Conservation (phyloP, 1,140 invertebrate genomes). For the Zaprionus gabonicus region DNA sequence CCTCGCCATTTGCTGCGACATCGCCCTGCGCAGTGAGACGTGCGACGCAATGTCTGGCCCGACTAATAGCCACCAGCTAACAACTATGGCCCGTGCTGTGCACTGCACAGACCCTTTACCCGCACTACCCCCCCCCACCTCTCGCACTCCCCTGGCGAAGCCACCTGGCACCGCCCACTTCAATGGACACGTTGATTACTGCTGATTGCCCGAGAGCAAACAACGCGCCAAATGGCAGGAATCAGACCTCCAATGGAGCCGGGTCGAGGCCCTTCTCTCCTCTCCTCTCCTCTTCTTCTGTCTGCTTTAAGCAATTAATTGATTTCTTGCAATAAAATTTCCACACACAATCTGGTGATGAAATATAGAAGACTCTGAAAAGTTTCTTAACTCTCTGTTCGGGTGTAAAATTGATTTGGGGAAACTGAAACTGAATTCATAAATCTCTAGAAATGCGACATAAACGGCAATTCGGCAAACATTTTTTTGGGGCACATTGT, state of each 20-base stretch:
- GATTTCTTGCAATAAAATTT: slow-evolving; percentile 81
- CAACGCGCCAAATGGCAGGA: slow-evolving; percentile 75
- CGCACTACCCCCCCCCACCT: neutral
- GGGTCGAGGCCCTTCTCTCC: neutral
- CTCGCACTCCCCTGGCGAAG: neutral
- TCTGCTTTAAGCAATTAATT: slow-evolving; percentile 62
- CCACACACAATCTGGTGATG: slow-evolving; percentile 69
- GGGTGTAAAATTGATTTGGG: slow-evolving; percentile 37
- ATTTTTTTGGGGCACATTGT: slow-evolving; percentile 45
- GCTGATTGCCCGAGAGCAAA: slow-evolving; percentile 75
- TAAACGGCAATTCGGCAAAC: slow-evolving; percentile 38
- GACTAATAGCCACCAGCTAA: slow-evolving; percentile 43
- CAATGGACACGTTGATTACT: slow-evolving; percentile 67
- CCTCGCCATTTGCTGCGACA: slow-evolving; percentile 8
- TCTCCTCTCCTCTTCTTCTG: neutral
- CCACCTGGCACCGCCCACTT: slow-evolving; percentile 36
- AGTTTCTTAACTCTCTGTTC: neutral
- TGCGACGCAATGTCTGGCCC: slow-evolving; percentile 74
- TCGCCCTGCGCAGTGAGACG: slow-evolving; percentile 64
- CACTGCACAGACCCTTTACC: slow-evolving; percentile 2
- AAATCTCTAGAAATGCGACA: slow-evolving; percentile 43
- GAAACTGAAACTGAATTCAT: slow-evolving; percentile 29
- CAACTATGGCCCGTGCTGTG: slow-evolving; percentile 2
- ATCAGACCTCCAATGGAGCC: slow-evolving; percentile 52
- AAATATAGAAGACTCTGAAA: slow-evolving; percentile 21